Evolutionary conservation across 2,797 vertebrate genomes (phyloP), one percentile per base, ranked within the genome.

Genomic region (Smutsia temminckii): DNA sequence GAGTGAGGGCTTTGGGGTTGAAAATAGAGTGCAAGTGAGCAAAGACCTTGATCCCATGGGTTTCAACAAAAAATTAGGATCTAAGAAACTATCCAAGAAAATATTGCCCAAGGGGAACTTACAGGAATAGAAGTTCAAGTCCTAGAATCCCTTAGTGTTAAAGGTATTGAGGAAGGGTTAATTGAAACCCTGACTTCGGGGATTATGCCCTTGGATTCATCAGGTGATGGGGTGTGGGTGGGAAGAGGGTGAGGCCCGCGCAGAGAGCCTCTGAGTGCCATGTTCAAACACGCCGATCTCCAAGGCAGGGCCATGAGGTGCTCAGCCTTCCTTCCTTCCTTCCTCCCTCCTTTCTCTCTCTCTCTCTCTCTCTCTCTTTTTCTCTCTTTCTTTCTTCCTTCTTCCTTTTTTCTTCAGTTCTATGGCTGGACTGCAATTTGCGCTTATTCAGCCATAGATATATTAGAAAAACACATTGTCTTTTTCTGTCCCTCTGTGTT

Each of bases 21-120:
- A 79, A 84, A 59, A 61, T 37, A 40, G 23, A 37, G 20, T 61
- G 51, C 59, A 89, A 94, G 27, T 49, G 25, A 59, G 21, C 55
- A 59, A 80, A 49, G n/a, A 42, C n/a, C 46, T 85, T 63, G 11
- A 53, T 53, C 40, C 84, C 32, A 32, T 34, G 14, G 17, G 17
- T 78, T 77, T 84, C 21, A 27, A 55, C 55, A 59, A 46, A 88
- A 88, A 71, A 21, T 69, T n/a, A 87, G 25, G 16, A 74, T 69
- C 23, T 61, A 37, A 69, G 69, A 32, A 81, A 63, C 34, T 32
- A 79, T 68, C 29, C 27, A 74, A 57, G 68, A 53, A 14, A 61
- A 59, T 25, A 42, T 11, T 55, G 21, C 5, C 53, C 68, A 25
- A 46, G 6, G 57, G 37, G 12, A 49, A 92, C 85, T 88, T 68